These are phyloP conservation scores for Synergus japonicus DNA, from an alignment of 2,888 invertebrate species.

Conservation along the genomic window DNA sequence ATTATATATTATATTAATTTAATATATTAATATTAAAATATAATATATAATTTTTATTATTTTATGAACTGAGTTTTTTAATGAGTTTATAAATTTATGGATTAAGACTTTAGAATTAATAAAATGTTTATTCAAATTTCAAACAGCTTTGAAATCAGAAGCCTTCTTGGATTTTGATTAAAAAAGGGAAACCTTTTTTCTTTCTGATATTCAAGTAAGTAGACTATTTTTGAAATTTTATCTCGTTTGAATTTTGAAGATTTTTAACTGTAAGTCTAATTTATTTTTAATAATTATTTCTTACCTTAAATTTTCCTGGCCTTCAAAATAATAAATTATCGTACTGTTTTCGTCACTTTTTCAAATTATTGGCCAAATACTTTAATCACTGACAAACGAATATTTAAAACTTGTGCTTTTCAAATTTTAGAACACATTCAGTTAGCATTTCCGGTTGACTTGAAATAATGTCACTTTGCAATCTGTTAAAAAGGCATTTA, in stretches of 20 bases:
- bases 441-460: background rate
- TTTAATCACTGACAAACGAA: background rate
- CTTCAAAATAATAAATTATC: background rate
- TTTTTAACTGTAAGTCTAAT: background rate
- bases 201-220: background rate
- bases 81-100: too few species aligned
- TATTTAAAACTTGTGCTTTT: background rate
- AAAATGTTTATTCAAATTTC: too few species aligned
- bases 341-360: background rate
- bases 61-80: too few species aligned
- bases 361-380: background rate
- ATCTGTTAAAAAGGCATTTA: constrained; percentile 5
- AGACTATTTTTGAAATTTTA: background rate
- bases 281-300: background rate
- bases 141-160: too few species aligned
- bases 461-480: background rate
- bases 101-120: too few species aligned
- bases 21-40: too few species aligned
- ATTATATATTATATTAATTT: too few species aligned
- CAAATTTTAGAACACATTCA: background rate
- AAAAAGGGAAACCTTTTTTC: background rate
- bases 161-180: too few species aligned
- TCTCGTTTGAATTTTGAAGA: background rate
- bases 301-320: background rate
- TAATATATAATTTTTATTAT: too few species aligned